Base-by-base conservation (phyloP, 2,113 vertebrate genomes). In the Tetrao urogallus region DNA sequence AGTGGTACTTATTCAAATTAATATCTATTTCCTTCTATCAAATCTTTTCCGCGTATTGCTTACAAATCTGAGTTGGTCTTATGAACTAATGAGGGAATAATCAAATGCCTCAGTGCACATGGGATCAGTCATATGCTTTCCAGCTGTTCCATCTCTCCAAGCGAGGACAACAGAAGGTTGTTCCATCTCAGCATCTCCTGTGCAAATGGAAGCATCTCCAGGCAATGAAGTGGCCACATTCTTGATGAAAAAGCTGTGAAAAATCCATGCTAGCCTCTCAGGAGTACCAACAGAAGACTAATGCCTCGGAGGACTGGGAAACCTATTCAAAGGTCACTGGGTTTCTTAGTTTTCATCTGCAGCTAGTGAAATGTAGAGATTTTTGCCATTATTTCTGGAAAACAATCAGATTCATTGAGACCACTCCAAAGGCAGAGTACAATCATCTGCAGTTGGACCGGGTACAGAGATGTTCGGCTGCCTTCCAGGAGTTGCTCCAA, bases 401-500 rank as follows among this genome's bases (percentile, higher is more conserved):
- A 50, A 82, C 6, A 85, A n/a, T 22, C 56, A 80, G 69, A 67
- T 88, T 86, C 19, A 86, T 82, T 60, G 85, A 91, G 76, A 65
- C 18, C 30, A 10, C 52, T 94, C 74, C 73, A 67, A 91, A 92
- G 60, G 63, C 63, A 85, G 64, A 86, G 47, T 54, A 82, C 60
- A 88, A 66, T 54, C 78, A 88, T 74, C 65, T 52, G 5, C 0
- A 32, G 38, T 25, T 91, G 65, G 78, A 92, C 86, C 6, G 63
- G 73, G 50, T 72, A 88, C 73, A 88, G 80, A 70, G 89, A 88
- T 1, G 0, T 10, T 86, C 57, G 88, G 42, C 90, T 76, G 57
- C 71, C 60, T 95, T 84, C 96, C 84, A 89, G 74, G 36, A 86
- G 52, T 58, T 72, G 82, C 69, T 90, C 32, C 72, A 89, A 89